A percentile compares a stretch with the other conserved stretches of the same genome.
These are phyloP conservation scores for Cossypha dichroa DNA, from an alignment of 2,797 vertebrate genomes.

Conservation along the genomic window DNA sequence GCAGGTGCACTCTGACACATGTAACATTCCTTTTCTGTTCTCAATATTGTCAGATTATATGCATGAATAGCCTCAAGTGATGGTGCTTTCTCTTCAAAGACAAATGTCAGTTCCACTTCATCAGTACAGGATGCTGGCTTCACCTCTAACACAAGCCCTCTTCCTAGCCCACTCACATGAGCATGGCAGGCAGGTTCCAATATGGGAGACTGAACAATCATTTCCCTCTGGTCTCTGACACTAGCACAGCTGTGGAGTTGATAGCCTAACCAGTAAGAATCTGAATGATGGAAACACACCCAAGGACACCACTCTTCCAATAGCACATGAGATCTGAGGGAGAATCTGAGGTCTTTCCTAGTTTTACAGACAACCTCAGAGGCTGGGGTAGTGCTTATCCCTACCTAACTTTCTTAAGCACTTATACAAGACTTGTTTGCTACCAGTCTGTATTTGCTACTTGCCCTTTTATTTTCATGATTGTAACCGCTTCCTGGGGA, in stretches of 20 bases:
- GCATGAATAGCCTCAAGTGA: background rate
- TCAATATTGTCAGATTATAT: background rate
- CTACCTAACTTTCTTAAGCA: background rate
- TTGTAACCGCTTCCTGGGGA: background rate
- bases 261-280: background rate
- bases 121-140: background rate
- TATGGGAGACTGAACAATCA: background rate
- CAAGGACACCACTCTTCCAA: background rate
- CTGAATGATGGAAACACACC: background rate
- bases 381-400: background rate
- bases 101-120: background rate
- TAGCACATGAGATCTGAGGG: background rate
- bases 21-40: background rate
- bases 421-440: background rate
- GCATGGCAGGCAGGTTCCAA: rapidly evolving
- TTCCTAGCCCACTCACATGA: background rate
- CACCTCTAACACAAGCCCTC: background rate
- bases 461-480: background rate
- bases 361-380: background rate
- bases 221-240: background rate
- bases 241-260: rapidly evolving
- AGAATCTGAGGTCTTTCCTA: background rate
- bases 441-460: background rate
- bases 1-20: background rate
- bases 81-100: background rate